Conservation (phyloP, 2,113 vertebrate species). For the Oncorhynchus masou region DNA sequence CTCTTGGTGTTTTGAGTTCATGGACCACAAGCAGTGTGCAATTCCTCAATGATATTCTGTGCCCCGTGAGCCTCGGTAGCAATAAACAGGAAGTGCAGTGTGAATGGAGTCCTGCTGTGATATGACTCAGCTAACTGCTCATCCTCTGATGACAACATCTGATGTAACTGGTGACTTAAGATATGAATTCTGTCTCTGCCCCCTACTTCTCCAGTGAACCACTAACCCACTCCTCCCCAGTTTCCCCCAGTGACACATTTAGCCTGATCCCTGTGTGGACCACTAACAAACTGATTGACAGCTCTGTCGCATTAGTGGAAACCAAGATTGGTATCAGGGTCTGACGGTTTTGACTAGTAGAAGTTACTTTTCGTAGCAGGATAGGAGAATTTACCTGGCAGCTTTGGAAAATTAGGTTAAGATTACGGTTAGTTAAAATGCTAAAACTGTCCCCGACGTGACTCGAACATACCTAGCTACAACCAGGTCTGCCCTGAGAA, state of each 20-base stretch:
- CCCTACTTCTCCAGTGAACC: slow-evolving; percentile 42
- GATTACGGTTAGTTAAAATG: no score
- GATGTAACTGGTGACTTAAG: slow-evolving; percentile 52
- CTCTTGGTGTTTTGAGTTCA: background rate
- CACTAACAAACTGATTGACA: slow-evolving; percentile 61
- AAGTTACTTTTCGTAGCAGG: no score
- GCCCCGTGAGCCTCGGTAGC: background rate
- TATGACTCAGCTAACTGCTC: slow-evolving; percentile 42
- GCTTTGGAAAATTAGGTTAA: no score
- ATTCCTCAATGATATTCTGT: background rate
- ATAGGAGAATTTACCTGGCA: no score
- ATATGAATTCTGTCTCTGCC: background rate
- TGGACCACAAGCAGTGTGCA: background rate
- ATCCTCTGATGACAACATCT: slow-evolving; percentile 47
- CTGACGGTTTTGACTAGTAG: no score
- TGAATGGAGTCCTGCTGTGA: background rate
- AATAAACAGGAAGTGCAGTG: slow-evolving; percentile 58
- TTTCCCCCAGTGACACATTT: slow-evolving; percentile 62
- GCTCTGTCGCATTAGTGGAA: no score
- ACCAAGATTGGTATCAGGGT: no score
- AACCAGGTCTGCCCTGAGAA: no score
- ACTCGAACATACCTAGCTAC: no score
- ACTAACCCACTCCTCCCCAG: slow-evolving; percentile 20
- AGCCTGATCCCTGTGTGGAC: slow-evolving; percentile 45
- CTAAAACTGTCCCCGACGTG: no score